Evolutionary conservation across 2,888 invertebrate genomes (phyloP), one percentile per base, ranked within the genome.

Genomic region (Platycheirus rosarum): DNA sequence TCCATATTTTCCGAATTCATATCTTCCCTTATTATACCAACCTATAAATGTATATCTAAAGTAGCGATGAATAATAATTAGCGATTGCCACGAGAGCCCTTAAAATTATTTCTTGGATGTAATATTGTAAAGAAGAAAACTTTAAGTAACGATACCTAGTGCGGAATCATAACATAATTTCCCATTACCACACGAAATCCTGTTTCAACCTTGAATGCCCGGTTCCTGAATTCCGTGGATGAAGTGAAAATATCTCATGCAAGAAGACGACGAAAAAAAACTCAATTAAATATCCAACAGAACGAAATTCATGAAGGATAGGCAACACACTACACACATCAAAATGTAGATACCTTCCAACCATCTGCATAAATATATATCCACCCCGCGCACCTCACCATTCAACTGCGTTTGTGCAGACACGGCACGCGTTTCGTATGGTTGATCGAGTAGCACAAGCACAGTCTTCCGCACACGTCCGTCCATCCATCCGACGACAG

Each of bases 381-480:
- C 80, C 71, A n/a, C 76, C 76, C 42, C 35, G 40, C 8, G 18
- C 11, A 11, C 11, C 29, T 5, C 32, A 51, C 37, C 13, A 18
- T 0, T 13, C 7, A 23, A 63, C 6, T 5, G 29, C 8, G 44
- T 20, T 13, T 55, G 40, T 63, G 77, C 77, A 73, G 71, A 68
- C 55, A 44, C 57, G 80, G 82, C 82, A 82, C 82, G 77, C 82
- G 82, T 82, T 42, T 80, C 60, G n/a, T 55, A n/a, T 48, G 18
- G 55, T 29, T 29, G 69, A 65, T 63, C 68, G 63, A 46, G 62
- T 51, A 75, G 51, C 63, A 13, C 13, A 40, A 13, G 37, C n/a
- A n/a, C n/a, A n/a, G 60, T 76, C 75, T 69, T 44, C 70, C 75
- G 80, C 68, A 63, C 62, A 57, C 49, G 46, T 14, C 32, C 35